Conservation (phyloP, 2,797 vertebrate species). For the Tenualosa ilisha region DNA sequence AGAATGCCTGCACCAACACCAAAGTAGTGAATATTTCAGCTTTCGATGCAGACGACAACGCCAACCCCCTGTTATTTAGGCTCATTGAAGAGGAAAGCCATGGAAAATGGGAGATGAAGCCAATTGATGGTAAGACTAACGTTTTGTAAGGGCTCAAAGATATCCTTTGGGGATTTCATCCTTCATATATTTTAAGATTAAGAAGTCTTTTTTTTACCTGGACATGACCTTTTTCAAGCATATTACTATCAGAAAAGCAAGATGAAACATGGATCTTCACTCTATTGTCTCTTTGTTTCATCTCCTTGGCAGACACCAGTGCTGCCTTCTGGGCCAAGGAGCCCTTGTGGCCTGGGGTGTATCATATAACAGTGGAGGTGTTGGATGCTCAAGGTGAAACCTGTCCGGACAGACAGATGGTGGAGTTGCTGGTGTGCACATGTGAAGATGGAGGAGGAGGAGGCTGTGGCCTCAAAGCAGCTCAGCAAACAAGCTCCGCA, state of each 20-base stretch:
- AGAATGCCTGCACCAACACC: conserved; percentile 71
- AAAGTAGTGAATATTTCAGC: conserved; percentile 77
- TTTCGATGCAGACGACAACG: conserved; percentile 75
- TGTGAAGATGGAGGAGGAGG: conserved; percentile 50
- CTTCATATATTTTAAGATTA: not conserved
- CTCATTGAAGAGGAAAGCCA: conserved; percentile 76
- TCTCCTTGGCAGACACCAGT: conserved; percentile 61
- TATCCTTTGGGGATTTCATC: not conserved
- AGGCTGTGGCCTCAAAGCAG: not conserved
- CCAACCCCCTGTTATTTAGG: conserved; percentile 79
- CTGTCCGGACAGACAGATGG: conserved; percentile 60
- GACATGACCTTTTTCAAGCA: not conserved
- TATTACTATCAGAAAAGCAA: not conserved
- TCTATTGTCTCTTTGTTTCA: not conserved
- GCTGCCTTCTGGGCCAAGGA: conserved; percentile 61
- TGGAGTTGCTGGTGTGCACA: conserved; percentile 68
- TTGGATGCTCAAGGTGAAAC: conserved; percentile 65
- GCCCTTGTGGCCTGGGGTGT: conserved; percentile 66
- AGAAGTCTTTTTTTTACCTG: not conserved
- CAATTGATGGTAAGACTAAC: conserved; percentile 76
- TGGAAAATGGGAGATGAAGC: conserved; percentile 78
- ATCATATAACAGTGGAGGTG: conserved; percentile 66
- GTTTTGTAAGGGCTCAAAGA: not conserved
- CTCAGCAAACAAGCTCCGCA: not conserved
- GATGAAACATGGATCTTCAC: not conserved